A percentile compares a stretch with the other conserved stretches of the same genome.
These are phyloP conservation scores for Muraenolepis orangiensis DNA, from an alignment of 2,797 vertebrate species.

Conservation along the genomic window DNA sequence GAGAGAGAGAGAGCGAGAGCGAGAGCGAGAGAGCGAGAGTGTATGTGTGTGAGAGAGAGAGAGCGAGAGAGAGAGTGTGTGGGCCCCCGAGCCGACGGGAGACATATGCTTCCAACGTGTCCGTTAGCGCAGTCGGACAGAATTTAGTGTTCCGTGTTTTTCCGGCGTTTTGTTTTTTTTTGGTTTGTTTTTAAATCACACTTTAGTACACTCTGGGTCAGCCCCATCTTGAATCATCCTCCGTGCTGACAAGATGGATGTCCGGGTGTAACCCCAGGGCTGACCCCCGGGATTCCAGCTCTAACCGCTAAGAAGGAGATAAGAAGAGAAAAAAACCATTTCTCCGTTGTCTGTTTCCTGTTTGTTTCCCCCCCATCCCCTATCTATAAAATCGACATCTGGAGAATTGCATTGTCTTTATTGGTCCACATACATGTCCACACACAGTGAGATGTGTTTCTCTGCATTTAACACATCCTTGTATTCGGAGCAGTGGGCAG, in stretches of 20 bases:
- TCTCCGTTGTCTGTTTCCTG: not conserved
- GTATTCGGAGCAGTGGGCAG: too few species aligned
- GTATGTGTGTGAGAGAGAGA: not conserved
- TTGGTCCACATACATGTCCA: too few species aligned
- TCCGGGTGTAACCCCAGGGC: constrained; percentile 32
- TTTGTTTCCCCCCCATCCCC: not conserved
- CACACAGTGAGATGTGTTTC: too few species aligned
- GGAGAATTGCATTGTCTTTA: too few species aligned
- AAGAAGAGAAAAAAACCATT: constrained; percentile 47
- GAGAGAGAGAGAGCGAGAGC: too few species aligned
- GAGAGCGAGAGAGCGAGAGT: too few species aligned
- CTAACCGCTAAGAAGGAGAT: constrained; percentile 18
- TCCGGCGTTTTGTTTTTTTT: too few species aligned
- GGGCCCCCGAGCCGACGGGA: not conserved
- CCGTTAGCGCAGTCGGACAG: not conserved
- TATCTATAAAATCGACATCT: too few species aligned
- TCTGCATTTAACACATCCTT: too few species aligned
- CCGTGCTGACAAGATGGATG: constrained; percentile 37
- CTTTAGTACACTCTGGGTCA: not conserved
- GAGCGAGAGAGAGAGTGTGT: not conserved
- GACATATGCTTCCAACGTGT: not conserved
- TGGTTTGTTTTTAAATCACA: not conserved
- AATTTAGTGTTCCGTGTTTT: not conserved
- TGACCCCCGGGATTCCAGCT: constrained; percentile 40
- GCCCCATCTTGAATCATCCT: constrained; percentile 16